Base-by-base conservation (phyloP, 2,888 invertebrate genomes). In the Zygogramma bicolorata region DNA sequence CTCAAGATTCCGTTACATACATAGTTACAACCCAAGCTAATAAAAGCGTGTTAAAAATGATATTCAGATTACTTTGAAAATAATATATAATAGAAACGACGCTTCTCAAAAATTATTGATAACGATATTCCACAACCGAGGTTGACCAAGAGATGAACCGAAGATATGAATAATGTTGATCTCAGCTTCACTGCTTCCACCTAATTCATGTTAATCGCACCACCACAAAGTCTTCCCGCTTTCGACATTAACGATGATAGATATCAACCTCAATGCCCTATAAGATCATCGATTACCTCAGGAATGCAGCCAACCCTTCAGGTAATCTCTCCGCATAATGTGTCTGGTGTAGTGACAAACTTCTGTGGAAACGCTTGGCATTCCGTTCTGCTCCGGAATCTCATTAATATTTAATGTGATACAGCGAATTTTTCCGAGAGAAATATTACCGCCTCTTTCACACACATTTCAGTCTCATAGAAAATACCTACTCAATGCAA, bases 401-500 rank as follows among this genome's bases (percentile, higher is more conserved):
- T 46, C 46, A 46, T 20, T 46, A 46, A 20, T 46, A 46, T 46
- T 46, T 46, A 46, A 46, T 46, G 46, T 46, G 46, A 46, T 46
- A 46, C 46, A 46, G 20, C 20, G 8, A 46, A 46, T 46, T 46
- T 46, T 46, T 46, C 20, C 46, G 20, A 20, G 46, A 46, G 46
- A 46, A 46, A 46, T 20, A 46, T 46, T 46, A 46, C 46, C 10
- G 20, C 18, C 22, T 46, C 20, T 46, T 46, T 46, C 46, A 46
- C 46, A 46, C 13, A 46, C 46, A 46, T 20, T 46, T 46, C 46
- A 46, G 18, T 20, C 18, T 46, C 46, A 46, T 10, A 46, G 4
- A 46, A 46, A 46, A 46, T 38, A 31, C n/a, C n/a, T 42, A 46
- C 29, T 29, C 29, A 65, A 49, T 65, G 53, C 65, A 49, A 49